Conservation (phyloP, 2,888 invertebrate genomes). For the Steinernema carpocapsae region DNA sequence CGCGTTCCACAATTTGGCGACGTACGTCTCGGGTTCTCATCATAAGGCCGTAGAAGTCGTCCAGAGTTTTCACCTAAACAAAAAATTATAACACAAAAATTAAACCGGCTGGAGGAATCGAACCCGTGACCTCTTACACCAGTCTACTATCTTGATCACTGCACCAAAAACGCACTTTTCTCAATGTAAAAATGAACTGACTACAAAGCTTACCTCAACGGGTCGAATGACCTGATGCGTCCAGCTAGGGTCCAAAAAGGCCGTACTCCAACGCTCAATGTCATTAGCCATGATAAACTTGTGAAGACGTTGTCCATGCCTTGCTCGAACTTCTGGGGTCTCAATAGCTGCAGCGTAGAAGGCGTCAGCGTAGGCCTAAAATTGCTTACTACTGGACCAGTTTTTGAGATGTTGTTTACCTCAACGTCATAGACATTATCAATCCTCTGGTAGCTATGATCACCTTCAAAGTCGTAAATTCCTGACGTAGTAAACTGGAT, state of each 20-base stretch:
- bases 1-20: slow-evolving; percentile 67
- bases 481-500: slow-evolving; percentile 67
- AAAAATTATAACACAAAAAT: not conserved
- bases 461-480: slow-evolving; percentile 62
- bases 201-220: slow-evolving; percentile 42
- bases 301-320: slow-evolving; percentile 59
- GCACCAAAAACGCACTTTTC: too few species aligned
- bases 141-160: too few species aligned
- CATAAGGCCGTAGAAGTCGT: slow-evolving; percentile 69
- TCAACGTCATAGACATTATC: slow-evolving; percentile 61
- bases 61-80: slow-evolving; percentile 55
- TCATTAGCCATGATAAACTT: slow-evolving; percentile 68
- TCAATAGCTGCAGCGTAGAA: slow-evolving; percentile 63
- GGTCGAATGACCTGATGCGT: slow-evolving; percentile 63
- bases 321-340: slow-evolving; percentile 51
- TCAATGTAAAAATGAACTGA: too few species aligned
- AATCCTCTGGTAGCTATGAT: slow-evolving; percentile 64
- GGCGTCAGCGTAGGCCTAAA: slow-evolving; percentile 58
- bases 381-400: not conserved
- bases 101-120: too few species aligned
- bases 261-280: slow-evolving; percentile 60
- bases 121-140: too few species aligned
- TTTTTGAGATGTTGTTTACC: not conserved
- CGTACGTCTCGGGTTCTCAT: slow-evolving; percentile 65
- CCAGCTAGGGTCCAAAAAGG: slow-evolving; percentile 68